These are phyloP conservation scores for Megalopta genalis DNA, from an alignment of 1,140 invertebrate species.

Conservation along the genomic window DNA sequence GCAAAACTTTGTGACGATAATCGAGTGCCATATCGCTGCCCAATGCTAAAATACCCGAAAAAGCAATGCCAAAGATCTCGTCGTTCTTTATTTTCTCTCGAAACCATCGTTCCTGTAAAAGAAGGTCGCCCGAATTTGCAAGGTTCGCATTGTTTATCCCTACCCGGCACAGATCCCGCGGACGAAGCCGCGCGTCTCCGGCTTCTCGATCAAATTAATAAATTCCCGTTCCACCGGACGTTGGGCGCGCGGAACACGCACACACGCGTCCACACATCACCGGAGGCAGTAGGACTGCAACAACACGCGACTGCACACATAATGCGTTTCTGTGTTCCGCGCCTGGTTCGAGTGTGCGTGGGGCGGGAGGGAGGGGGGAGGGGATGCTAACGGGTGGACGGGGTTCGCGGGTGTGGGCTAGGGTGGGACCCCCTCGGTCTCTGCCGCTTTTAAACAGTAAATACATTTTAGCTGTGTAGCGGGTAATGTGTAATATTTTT, in stretches of 20 bases:
- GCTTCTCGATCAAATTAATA: conserved; percentile 27
- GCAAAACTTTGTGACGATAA: too few species aligned
- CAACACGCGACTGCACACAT: conserved; percentile 26
- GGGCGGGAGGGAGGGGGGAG: too few species aligned
- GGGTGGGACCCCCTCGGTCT: conserved; percentile 47
- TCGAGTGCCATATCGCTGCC: too few species aligned
- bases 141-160: too few species aligned
- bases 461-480: conserved; percentile 75
- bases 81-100: too few species aligned
- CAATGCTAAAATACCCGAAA: too few species aligned
- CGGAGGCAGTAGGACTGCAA: conserved; percentile 9
- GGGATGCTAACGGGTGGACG: not conserved
- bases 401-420: not conserved
- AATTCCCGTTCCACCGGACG: not conserved
- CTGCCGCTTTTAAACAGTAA: conserved; percentile 75
- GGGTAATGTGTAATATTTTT: conserved; percentile 80
- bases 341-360: not conserved
- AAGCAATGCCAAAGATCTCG: too few species aligned
- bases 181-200: not conserved
- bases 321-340: conserved; percentile 13
- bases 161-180: not conserved
- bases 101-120: too few species aligned
- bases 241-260: not conserved
- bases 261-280: not conserved
- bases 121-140: too few species aligned